Percentiles rank a stretch among this genome's conserved stretches.
Conservation (phyloP, 1,140 invertebrate genomes). For the Diorhabda sublineata region DNA sequence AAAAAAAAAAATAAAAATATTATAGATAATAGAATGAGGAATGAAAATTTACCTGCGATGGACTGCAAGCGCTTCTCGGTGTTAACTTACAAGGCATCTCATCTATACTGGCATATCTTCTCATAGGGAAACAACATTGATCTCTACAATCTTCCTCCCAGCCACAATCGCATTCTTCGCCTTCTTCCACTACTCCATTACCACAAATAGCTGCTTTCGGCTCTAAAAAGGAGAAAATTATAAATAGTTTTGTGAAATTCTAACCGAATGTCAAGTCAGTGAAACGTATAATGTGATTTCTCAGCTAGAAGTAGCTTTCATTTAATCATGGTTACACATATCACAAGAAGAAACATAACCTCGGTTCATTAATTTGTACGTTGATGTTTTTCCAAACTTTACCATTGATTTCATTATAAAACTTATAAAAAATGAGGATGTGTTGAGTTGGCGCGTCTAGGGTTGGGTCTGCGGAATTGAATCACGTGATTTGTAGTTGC, state of each 20-base stretch:
- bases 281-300: background rate
- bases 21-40: no score
- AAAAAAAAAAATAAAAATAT: no score
- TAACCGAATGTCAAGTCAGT: background rate
- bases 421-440: no score
- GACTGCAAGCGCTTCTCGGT: constrained; percentile 72
- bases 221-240: constrained; percentile 52
- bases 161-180: constrained; percentile 97
- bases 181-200: constrained; percentile 93
- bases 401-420: no score
- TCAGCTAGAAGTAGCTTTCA: no score
- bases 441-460: no score
- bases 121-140: constrained; percentile 89
- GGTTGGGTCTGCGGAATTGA: no score
- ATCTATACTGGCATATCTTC: constrained; percentile 65
- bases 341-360: no score
- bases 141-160: constrained; percentile 95
- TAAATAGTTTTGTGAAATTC: background rate
- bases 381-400: no score
- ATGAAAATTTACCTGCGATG: constrained; percentile 61
- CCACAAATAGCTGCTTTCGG: constrained; percentile 90
- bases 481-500: no score
- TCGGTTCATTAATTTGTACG: no score
- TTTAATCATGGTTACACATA: no score
- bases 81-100: constrained; percentile 82